Evolutionary conservation across 2,113 vertebrate species (phyloP).

Genomic region (Pardalotus punctatus): DNA sequence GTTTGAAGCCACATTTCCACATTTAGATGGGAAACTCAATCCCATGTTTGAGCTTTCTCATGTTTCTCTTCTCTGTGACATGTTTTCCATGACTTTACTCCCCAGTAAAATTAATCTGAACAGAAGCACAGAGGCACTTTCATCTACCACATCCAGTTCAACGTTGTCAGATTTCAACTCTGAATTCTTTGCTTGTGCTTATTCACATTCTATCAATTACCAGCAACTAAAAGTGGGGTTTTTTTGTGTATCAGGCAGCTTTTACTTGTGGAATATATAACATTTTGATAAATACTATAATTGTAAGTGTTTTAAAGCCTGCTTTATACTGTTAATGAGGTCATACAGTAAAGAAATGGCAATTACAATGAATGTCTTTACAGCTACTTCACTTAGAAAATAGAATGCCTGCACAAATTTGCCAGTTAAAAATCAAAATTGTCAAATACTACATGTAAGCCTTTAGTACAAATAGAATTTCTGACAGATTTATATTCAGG

Average conservation of each 20-base stretch:
- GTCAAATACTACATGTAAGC: background rate
- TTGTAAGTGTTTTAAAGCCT: background rate
- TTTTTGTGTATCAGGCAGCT: background rate
- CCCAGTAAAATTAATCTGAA: background rate
- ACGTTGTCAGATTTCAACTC: background rate
- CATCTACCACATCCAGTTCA: background rate
- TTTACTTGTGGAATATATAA: background rate
- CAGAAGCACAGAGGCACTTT: background rate
- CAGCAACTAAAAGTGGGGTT: background rate
- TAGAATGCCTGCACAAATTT: conserved; percentile 22
- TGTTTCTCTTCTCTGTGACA: background rate
- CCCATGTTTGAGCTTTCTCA: background rate
- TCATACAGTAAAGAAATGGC: background rate
- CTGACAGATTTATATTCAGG: conserved; percentile 43
- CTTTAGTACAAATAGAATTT: conserved; percentile 48
- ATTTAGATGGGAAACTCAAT: background rate
- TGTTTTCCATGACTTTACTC: background rate
- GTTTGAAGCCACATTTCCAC: background rate
- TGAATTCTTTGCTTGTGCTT: background rate
- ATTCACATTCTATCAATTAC: background rate
- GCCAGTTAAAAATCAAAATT: conserved; percentile 45
- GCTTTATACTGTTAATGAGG: conserved; percentile 17
- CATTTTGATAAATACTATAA: background rate
- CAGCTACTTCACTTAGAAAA: conserved; percentile 9
- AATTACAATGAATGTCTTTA: conserved; percentile 26